Evolutionary conservation across 2,113 vertebrate genomes (phyloP).

Genomic region (Alectura lathami): DNA sequence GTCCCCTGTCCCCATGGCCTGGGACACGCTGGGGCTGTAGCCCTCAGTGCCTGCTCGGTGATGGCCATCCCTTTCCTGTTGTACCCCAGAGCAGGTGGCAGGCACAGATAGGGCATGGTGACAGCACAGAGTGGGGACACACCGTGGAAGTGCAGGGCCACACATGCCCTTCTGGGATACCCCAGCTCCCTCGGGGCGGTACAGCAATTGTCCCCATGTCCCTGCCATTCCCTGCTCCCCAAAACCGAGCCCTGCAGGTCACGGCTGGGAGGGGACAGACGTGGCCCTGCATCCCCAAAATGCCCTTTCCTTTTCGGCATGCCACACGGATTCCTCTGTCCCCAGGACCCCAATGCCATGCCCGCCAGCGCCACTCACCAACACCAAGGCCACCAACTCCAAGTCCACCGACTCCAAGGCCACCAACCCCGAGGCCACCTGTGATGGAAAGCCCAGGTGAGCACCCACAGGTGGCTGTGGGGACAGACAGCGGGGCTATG

Average conservation of each 20-base stretch:
- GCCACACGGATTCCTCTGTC: background rate
- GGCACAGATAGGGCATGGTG: background rate
- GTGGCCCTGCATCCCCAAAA: background rate
- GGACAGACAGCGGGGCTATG: background rate
- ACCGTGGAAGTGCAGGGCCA: background rate
- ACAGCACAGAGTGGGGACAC: background rate
- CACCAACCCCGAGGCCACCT: conserved; percentile 16
- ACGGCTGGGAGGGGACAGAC: background rate
- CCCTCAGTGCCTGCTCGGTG: background rate
- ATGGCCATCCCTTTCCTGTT: background rate
- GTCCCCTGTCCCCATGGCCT: background rate
- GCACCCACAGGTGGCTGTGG: background rate
- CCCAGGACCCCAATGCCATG: background rate
- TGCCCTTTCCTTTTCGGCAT: background rate
- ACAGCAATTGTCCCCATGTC: background rate
- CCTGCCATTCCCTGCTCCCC: background rate
- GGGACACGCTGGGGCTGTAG: background rate
- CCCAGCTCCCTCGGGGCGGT: background rate
- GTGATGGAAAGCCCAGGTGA: accelerated
- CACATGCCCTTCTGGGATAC: too few species aligned
- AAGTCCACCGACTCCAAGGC: conserved; percentile 14
- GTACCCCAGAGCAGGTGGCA: background rate
- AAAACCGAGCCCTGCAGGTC: background rate
- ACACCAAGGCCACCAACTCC: conserved; percentile 44
- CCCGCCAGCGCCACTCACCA: conserved; percentile 24